These are phyloP conservation scores for Lamprotornis superbus DNA, from an alignment of 2,113 vertebrate species.

Conservation along the genomic window DNA sequence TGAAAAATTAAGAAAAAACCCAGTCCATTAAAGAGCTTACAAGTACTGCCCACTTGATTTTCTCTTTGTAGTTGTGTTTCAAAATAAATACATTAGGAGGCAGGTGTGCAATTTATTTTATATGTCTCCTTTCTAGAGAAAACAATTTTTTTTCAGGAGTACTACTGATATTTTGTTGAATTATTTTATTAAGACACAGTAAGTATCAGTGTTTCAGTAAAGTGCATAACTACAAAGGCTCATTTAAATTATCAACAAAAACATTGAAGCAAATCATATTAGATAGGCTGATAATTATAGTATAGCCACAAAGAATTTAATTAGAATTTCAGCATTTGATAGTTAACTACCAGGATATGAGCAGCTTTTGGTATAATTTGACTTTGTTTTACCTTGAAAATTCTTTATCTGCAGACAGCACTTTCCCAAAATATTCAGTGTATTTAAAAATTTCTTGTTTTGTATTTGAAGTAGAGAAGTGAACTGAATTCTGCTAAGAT, in stretches of 20 bases:
- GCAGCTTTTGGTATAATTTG: neutral
- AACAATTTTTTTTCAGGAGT: neutral
- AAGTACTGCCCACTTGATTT: neutral
- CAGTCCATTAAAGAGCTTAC: neutral
- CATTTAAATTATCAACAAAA: neutral
- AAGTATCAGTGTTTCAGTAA: neutral
- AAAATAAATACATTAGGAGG: neutral
- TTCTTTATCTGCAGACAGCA: neutral
- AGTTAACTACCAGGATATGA: neutral
- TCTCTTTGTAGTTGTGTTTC: neutral
- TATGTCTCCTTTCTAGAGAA: neutral
- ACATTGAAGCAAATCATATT: constrained; percentile 12
- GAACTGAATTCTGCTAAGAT: neutral
- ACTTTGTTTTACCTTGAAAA: constrained; percentile 1
- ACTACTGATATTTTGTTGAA: neutral
- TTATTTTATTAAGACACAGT: neutral
- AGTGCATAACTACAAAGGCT: neutral
- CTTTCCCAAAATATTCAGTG: neutral
- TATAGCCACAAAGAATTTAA: neutral
- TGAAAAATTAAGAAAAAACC: neutral
- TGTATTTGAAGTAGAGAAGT: neutral
- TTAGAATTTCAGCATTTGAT: constrained; percentile 2
- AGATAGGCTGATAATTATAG: neutral
- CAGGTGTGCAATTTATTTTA: neutral
- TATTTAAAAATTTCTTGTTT: neutral